Conservation (phyloP, 2,888 invertebrate species). For the Trichogramma evanescens region DNA sequence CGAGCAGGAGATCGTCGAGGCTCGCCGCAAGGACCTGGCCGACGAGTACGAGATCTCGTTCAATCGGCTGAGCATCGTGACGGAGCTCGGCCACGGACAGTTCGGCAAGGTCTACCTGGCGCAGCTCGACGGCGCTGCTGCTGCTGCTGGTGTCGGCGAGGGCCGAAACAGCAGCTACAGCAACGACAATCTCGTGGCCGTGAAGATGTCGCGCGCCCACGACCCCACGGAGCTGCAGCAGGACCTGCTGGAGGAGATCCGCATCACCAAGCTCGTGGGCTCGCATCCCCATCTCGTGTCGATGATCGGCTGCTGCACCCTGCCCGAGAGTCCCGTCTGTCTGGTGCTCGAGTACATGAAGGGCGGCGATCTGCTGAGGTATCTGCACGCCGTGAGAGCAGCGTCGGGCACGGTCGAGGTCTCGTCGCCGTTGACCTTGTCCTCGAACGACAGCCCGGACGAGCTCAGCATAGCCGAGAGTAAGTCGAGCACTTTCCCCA, state of each 20-base stretch:
- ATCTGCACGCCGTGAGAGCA: slow-evolving; percentile 44
- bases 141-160: not conserved
- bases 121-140: slow-evolving; percentile 48
- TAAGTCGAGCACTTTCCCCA: not conserved
- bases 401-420: slow-evolving; percentile 4
- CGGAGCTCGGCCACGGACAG: slow-evolving; percentile 65
- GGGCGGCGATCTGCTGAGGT: slow-evolving; percentile 65
- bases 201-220: slow-evolving; percentile 32
- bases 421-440: not conserved
- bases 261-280: slow-evolving; percentile 70
- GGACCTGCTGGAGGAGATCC: slow-evolving; percentile 71
- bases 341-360: slow-evolving; percentile 75
- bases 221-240: slow-evolving; percentile 39
- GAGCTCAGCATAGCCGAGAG: slow-evolving; percentile 5
- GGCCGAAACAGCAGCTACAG: not conserved
- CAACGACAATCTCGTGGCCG: slow-evolving; percentile 28
- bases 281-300: slow-evolving; percentile 69
- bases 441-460: slow-evolving; percentile 2
- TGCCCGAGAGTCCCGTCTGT: slow-evolving; percentile 57
- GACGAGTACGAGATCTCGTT: slow-evolving; percentile 52
- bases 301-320: slow-evolving; percentile 68
- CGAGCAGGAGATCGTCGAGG: slow-evolving; percentile 29
- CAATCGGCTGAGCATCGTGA: slow-evolving; percentile 49
- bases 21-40: slow-evolving; percentile 23
- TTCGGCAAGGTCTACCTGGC: slow-evolving; percentile 70